These are phyloP conservation scores for Caenorhabditis becei DNA, from an alignment of 2,888 invertebrate species.

Conservation along the genomic window DNA sequence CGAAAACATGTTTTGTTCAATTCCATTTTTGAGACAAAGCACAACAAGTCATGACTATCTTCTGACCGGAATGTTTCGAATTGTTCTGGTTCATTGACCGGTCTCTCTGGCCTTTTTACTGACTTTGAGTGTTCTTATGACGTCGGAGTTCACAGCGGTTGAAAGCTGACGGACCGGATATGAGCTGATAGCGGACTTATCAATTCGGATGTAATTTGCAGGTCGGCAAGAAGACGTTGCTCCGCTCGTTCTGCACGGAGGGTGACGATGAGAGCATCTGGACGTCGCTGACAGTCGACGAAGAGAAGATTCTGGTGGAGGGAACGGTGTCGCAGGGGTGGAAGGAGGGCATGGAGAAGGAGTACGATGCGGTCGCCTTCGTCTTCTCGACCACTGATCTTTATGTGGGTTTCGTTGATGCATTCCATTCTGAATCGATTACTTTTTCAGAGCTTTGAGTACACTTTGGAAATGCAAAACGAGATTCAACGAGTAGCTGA, in stretches of 20 bases:
- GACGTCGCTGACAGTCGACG: constrained; percentile 54
- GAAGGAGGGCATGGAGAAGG: constrained; percentile 49
- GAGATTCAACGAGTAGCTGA: constrained; percentile 38
- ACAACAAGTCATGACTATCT: background rate
- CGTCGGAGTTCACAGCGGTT: background rate
- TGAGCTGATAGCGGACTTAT: background rate
- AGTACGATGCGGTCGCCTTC: constrained; percentile 62
- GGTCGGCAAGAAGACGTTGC: constrained; percentile 64
- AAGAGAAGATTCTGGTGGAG: constrained; percentile 56
- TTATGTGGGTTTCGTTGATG: constrained; percentile 52
- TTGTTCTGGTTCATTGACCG: background rate
- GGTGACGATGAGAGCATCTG: constrained; percentile 60
- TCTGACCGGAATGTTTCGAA: constrained; percentile 1
- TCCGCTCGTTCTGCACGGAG: constrained; percentile 65
- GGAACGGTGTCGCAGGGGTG: constrained; percentile 42
- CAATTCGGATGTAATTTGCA: constrained; percentile 17
- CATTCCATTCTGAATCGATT: too few species aligned
- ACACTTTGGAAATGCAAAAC: constrained; percentile 60
- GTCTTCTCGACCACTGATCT: constrained; percentile 63
- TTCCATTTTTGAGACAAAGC: too few species aligned
- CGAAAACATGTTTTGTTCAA: too few species aligned
- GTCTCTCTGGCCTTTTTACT: background rate
- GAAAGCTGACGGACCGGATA: background rate
- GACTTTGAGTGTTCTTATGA: constrained; percentile 1
- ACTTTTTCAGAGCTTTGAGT: constrained; percentile 65